phyloP scores from a whole-genome alignment of 2,888 invertebrate genomes.

The Lysandra coridon region DNA sequence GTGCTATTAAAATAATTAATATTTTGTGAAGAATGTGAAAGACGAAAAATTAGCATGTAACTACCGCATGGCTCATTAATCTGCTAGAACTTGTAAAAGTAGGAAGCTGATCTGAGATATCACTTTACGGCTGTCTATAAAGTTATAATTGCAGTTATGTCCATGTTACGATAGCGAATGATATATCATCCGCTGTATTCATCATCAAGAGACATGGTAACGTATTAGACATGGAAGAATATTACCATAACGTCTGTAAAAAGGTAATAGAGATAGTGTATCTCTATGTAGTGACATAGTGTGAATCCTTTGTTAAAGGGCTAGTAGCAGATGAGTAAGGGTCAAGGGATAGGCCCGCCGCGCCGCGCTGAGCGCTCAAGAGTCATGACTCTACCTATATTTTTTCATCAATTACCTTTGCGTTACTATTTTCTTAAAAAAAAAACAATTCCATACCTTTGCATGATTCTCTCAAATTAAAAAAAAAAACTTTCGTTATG shows the following conservation, averaged over 20 bases:
- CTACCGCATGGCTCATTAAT: constrained; percentile 11
- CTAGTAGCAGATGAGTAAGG: too few species aligned
- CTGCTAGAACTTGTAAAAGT: background rate
- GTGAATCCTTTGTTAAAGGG: too few species aligned
- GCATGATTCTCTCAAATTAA: background rate
- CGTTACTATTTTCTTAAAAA: too few species aligned
- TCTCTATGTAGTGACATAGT: too few species aligned
- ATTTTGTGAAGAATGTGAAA: background rate
- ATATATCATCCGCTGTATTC: background rate
- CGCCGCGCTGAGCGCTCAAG: too few species aligned
- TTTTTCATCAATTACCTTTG: too few species aligned
- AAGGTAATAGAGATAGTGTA: too few species aligned
- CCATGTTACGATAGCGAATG: background rate
- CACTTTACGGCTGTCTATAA: constrained; percentile 13
- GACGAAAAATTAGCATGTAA: background rate
- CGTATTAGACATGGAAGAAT: background rate
- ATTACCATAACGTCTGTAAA: background rate
- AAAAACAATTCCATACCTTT: background rate
- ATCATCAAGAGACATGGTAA: background rate
- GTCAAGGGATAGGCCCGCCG: too few species aligned
- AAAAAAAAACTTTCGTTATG: background rate
- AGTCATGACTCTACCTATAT: too few species aligned
- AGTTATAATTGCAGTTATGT: constrained; percentile 2
- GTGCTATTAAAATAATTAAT: background rate
- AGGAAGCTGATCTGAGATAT: constrained; percentile 10